Percentiles rank a stretch among this genome's conserved stretches.
Evolutionary conservation across 2,888 invertebrate genomes (phyloP).

Genomic region (Eubasilissa splendida): DNA sequence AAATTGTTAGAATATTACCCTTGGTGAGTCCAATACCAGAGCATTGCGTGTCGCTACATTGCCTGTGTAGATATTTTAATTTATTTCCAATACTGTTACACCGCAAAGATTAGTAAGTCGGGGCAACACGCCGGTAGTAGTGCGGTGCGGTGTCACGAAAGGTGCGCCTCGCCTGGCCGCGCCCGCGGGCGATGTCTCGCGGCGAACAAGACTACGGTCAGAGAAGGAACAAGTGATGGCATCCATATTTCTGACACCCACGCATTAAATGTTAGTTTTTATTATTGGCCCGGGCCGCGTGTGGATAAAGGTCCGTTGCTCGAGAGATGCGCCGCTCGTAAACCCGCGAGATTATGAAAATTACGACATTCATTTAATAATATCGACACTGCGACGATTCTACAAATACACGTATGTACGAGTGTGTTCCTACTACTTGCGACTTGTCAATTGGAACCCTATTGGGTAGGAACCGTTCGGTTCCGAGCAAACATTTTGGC

Average conservation of each 20-base stretch:
- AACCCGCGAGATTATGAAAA: constrained; percentile 32
- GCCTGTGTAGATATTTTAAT: too few species aligned
- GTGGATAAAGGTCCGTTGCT: neutral
- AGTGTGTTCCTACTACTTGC: neutral
- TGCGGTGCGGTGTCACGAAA: neutral
- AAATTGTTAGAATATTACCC: too few species aligned
- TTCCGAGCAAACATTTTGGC: neutral
- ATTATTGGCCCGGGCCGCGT: constrained; percentile 44
- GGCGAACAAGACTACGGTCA: constrained; percentile 43
- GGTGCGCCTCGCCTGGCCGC: constrained; percentile 18
- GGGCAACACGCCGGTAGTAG: neutral
- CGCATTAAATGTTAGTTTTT: constrained; percentile 58
- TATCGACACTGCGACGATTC: constrained; percentile 4
- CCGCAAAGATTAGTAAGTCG: neutral
- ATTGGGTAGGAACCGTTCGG: neutral
- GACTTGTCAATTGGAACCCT: neutral
- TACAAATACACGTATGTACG: neutral
- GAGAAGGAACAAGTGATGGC: constrained; percentile 47
- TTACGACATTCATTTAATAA: constrained; percentile 35
- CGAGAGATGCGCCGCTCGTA: neutral
- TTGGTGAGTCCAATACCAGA: too few species aligned
- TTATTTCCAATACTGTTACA: neutral
- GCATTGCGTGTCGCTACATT: too few species aligned
- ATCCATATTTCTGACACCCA: constrained; percentile 57
- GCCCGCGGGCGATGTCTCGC: constrained; percentile 24